Evolutionary conservation across 2,888 invertebrate genomes (phyloP).

Genomic region (Stictocephala bisonia): DNA sequence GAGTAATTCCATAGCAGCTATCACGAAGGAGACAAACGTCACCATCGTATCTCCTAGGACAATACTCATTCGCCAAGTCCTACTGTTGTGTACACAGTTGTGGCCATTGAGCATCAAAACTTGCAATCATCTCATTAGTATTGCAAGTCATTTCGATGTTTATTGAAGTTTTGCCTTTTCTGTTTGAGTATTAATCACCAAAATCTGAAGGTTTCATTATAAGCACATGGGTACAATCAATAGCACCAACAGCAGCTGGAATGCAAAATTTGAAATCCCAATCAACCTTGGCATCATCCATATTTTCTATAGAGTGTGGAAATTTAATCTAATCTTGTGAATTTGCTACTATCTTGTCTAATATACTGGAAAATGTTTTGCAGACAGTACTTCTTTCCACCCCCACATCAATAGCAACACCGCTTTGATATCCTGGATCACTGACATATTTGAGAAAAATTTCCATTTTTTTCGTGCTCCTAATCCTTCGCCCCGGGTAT

Average conservation of each 20-base stretch:
- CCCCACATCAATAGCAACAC: slow-evolving; percentile 32
- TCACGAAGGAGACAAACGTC: slow-evolving; percentile 23
- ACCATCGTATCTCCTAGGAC: slow-evolving; percentile 16
- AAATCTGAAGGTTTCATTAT: slow-evolving; percentile 24
- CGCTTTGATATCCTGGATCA: slow-evolving; percentile 40
- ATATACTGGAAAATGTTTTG: slow-evolving; percentile 25
- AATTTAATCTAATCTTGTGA: slow-evolving; percentile 33
- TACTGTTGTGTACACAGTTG: slow-evolving; percentile 12
- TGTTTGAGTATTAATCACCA: slow-evolving; percentile 25
- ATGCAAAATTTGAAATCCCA: slow-evolving; percentile 29
- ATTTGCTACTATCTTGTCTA: slow-evolving; percentile 27
- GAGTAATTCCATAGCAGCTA: slow-evolving; percentile 10
- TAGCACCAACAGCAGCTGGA: slow-evolving; percentile 30
- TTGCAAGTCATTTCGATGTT: slow-evolving; percentile 30
- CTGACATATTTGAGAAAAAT: slow-evolving; percentile 34
- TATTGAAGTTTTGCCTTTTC: slow-evolving; percentile 24
- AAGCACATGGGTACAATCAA: slow-evolving; percentile 29
- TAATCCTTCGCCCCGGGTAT: no score
- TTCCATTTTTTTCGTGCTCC: no score
- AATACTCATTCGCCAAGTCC: slow-evolving; percentile 14
- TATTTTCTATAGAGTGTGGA: slow-evolving; percentile 36
- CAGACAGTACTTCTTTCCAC: slow-evolving; percentile 29
- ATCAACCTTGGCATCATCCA: slow-evolving; percentile 16
- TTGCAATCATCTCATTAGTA: slow-evolving; percentile 8
- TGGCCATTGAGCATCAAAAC: slow-evolving; percentile 32